These are phyloP conservation scores for Sinocyclocheilus grahami DNA, from an alignment of 2,113 vertebrate species.

Conservation along the genomic window DNA sequence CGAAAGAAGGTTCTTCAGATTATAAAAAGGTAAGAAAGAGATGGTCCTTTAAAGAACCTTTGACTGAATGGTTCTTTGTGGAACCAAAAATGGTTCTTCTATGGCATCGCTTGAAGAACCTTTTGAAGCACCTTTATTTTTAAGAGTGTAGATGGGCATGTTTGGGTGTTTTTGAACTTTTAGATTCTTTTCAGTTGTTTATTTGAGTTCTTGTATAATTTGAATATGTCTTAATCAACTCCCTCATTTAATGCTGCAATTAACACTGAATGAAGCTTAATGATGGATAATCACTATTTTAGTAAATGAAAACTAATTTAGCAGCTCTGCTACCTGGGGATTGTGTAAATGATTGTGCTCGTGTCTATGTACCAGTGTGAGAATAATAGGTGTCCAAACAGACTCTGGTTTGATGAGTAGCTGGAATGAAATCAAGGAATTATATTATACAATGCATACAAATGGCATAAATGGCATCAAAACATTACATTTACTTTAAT, in stretches of 20 bases:
- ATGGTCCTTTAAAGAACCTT: too few relatives aligned
- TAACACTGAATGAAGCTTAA: constrained; percentile 37
- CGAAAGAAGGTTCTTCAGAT: too few relatives aligned
- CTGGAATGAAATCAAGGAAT: neutral
- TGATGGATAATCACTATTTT: constrained; percentile 34
- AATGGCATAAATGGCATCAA: neutral
- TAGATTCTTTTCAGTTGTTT: constrained; percentile 2
- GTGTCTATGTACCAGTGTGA: neutral
- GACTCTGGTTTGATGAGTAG: neutral
- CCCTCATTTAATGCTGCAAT: constrained; percentile 20
- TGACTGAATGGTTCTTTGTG: too few relatives aligned
- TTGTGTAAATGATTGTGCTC: neutral
- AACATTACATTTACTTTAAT: constrained; percentile 13
- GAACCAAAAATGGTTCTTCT: too few relatives aligned
- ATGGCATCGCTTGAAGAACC: too few relatives aligned
- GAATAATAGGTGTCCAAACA: constrained; percentile 8
- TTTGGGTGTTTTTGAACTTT: constrained; percentile 3
- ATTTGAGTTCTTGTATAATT: neutral
- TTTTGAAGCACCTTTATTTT: too few relatives aligned
- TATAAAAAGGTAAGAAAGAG: too few relatives aligned
- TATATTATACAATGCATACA: neutral
- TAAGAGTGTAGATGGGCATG: neutral
- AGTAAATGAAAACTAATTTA: constrained; percentile 26
- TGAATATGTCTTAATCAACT: constrained; percentile 7
- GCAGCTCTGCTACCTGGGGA: constrained; percentile 19